These are phyloP conservation scores for Babylonia areolata DNA, from an alignment of 1,140 invertebrate genomes.

Conservation along the genomic window DNA sequence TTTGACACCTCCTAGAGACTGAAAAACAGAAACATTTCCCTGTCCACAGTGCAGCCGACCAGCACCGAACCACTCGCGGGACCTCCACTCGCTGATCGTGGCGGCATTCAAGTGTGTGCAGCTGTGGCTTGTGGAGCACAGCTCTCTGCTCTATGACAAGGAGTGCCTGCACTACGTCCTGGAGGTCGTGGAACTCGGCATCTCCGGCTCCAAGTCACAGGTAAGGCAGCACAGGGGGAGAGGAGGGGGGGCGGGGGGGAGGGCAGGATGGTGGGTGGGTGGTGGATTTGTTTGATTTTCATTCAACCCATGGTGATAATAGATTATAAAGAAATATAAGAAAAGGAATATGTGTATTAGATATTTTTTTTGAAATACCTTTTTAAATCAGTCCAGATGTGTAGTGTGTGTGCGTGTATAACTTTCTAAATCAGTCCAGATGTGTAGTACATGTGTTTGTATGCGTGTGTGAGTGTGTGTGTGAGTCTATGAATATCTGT, in stretches of 20 bases:
- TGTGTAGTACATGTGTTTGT: conserved; percentile 4
- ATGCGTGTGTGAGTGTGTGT: not conserved
- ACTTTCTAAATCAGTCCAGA: not conserved
- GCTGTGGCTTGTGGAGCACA: conserved; percentile 93
- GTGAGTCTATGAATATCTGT: too few relatives aligned
- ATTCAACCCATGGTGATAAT: too few relatives aligned
- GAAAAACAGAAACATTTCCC: too few relatives aligned
- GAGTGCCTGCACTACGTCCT: conserved; percentile 94
- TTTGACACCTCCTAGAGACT: too few relatives aligned
- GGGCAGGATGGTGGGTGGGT: not conserved
- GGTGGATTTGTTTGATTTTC: too few relatives aligned
- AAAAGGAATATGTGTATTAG: too few relatives aligned
- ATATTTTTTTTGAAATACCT: too few relatives aligned
- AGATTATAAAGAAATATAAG: too few relatives aligned
- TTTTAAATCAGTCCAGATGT: too few relatives aligned
- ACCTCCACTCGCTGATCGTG: conserved; percentile 94
- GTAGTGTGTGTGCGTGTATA: conserved; percentile 4
- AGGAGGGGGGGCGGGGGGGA: too few relatives aligned
- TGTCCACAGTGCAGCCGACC: conserved; percentile 95
- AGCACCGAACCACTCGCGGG: conserved; percentile 92
- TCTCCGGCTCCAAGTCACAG: conserved; percentile 93
- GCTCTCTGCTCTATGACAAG: conserved; percentile 90
- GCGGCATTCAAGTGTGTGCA: conserved; percentile 83
- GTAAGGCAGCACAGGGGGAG: conserved; percentile 70
- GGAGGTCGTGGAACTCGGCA: conserved; percentile 97